Evolutionary conservation across 2,113 vertebrate genomes (phyloP).

Genomic region (Platysternon megacephalum): DNA sequence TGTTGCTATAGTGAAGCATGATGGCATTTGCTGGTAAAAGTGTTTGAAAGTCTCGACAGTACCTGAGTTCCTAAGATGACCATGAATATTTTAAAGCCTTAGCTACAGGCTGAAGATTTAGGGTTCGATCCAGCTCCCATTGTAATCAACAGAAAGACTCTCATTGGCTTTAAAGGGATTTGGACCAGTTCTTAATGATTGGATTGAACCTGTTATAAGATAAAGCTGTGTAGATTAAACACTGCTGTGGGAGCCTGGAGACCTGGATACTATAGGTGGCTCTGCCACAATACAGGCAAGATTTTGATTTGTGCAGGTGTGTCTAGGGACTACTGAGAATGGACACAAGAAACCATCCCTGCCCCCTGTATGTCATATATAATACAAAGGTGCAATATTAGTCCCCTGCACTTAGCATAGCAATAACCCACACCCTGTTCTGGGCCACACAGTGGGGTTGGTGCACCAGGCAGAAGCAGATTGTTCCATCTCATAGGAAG

Average conservation of each 20-base stretch:
- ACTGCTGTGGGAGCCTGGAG: not conserved
- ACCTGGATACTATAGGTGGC: no score
- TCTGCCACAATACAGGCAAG: not conserved
- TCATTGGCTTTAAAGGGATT: not conserved
- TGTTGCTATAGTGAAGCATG: not conserved
- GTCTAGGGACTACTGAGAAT: not conserved
- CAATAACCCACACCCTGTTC: not conserved
- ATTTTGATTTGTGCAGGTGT: not conserved
- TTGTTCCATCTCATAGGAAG: not conserved
- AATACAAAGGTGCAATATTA: not conserved
- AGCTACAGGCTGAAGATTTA: not conserved
- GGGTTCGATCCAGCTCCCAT: not conserved
- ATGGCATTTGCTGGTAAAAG: not conserved
- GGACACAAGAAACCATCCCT: not conserved
- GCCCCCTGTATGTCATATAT: not conserved
- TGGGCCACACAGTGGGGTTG: rapidly evolving
- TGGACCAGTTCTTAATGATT: not conserved
- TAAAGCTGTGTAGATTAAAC: not conserved
- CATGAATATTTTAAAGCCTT: not conserved
- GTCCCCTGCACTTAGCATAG: not conserved
- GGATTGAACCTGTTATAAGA: not conserved
- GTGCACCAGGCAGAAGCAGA: not conserved
- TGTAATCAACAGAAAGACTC: not conserved
- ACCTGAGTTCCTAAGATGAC: not conserved
- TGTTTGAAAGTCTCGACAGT: not conserved